phyloP scores from a whole-genome alignment of 1,140 invertebrate genomes.

The Drosophila baimaii region DNA sequence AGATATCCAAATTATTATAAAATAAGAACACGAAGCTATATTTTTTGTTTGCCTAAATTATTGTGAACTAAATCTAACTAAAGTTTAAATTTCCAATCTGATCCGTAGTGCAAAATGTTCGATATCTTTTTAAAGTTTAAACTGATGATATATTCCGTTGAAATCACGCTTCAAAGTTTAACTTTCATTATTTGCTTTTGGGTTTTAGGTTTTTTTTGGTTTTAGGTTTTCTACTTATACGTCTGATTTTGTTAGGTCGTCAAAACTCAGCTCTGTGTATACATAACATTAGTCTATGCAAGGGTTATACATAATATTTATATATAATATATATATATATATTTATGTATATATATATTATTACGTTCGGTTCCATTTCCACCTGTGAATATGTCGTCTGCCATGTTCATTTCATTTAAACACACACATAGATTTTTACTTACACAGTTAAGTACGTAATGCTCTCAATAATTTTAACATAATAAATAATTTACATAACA shows the following conservation, averaged over 20 bases:
- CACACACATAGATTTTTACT: conserved; percentile 60
- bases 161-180: conserved; percentile 83
- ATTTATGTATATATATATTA: conserved; percentile 64
- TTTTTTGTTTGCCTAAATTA: conserved; percentile 19
- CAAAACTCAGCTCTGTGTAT: conserved; percentile 63
- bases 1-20: background rate
- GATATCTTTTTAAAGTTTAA: conserved; percentile 65
- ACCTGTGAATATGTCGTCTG: conserved; percentile 57
- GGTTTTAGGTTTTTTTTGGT: conserved; percentile 42
- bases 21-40: conserved; percentile 15
- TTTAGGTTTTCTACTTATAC: conserved; percentile 60
- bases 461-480: conserved; percentile 66
- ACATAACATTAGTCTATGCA: conserved; percentile 76
- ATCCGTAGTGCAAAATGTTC: conserved; percentile 57
- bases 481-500: conserved; percentile 83
- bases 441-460: conserved; percentile 76
- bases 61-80: conserved; percentile 1
- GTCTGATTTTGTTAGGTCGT: conserved; percentile 44
- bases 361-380: conserved; percentile 34
- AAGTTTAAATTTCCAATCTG: conserved; percentile 21
- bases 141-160: conserved; percentile 82
- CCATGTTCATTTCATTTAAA: conserved; percentile 46
- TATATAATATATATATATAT: conserved; percentile 75
- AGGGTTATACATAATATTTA: conserved; percentile 73
- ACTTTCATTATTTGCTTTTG: conserved; percentile 83